phyloP scores from a whole-genome alignment of 2,888 invertebrate genomes.

The Zele albiditarsus region DNA sequence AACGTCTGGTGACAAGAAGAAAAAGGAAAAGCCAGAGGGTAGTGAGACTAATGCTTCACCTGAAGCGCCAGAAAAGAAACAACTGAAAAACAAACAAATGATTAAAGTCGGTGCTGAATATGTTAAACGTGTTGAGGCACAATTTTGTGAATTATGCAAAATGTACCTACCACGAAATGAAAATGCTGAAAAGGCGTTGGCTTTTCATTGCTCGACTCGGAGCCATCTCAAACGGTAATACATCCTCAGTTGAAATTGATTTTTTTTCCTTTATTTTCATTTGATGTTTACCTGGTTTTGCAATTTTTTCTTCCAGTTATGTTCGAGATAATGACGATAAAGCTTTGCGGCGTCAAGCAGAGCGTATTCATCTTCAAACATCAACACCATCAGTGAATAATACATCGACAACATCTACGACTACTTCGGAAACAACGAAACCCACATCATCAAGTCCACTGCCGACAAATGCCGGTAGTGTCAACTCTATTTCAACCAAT shows the following conservation, averaged over 20 bases:
- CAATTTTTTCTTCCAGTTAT: constrained; percentile 71
- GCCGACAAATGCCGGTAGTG: constrained; percentile 18
- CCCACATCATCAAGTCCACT: constrained; percentile 19
- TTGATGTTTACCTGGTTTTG: background rate
- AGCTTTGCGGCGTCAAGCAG: constrained; percentile 82
- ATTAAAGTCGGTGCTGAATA: constrained; percentile 85
- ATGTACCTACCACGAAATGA: constrained; percentile 80
- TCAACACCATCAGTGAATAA: constrained; percentile 58
- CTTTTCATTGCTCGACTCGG: constrained; percentile 84
- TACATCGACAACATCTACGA: constrained; percentile 52
- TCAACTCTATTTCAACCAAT: constrained; percentile 40
- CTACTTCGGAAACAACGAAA: constrained; percentile 49
- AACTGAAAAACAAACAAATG: constrained; percentile 78
- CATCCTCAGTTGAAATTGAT: background rate
- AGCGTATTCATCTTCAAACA: constrained; percentile 76
- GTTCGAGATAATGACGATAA: constrained; percentile 85
- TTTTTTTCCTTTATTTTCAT: background rate
- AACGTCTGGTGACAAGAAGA: constrained; percentile 75
- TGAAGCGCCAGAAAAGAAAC: constrained; percentile 67
- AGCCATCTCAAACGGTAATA: constrained; percentile 80
- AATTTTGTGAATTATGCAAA: constrained; percentile 87
- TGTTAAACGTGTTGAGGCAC: constrained; percentile 84
- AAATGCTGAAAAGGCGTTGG: constrained; percentile 78
- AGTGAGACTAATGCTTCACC: constrained; percentile 54
- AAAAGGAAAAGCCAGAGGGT: constrained; percentile 71